phyloP scores from a whole-genome alignment of 2,113 vertebrate genomes.

The Odocoileus virginianus region DNA sequence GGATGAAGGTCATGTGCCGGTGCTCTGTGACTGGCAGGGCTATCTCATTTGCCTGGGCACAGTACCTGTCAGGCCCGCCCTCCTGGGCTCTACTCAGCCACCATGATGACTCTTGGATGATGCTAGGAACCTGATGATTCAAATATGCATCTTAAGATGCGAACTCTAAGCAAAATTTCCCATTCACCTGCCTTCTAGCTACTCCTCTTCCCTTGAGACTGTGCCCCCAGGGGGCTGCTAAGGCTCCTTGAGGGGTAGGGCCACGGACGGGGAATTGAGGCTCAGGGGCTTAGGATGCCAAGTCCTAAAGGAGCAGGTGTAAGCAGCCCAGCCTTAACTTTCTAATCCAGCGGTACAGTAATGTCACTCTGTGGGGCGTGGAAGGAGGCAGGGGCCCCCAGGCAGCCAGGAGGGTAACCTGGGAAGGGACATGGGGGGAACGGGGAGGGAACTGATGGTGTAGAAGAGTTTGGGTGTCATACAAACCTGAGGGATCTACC shows the following conservation, averaged over 20 bases:
- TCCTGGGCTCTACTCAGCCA: background rate
- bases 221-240: background rate
- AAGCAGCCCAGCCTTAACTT: background rate
- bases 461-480: background rate
- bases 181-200: background rate
- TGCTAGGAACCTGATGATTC: background rate
- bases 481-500: background rate
- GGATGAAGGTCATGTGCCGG: background rate
- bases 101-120: background rate
- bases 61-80: background rate
- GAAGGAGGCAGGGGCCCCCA: background rate
- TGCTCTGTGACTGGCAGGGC: background rate
- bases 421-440: background rate
- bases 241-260: background rate
- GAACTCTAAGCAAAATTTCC: background rate
- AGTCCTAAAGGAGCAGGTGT: background rate
- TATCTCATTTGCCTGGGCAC: background rate
- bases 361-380: background rate
- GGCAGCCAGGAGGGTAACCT: background rate
- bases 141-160: slow-evolving; percentile 1
- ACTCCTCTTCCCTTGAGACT: background rate
- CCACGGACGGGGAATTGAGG: background rate
- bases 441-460: background rate
- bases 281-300: background rate
- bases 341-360: background rate